A percentile compares a stretch with the other conserved stretches of the same genome.
Conservation (phyloP, 2,888 invertebrate genomes). For the Drosophila limbata region DNA sequence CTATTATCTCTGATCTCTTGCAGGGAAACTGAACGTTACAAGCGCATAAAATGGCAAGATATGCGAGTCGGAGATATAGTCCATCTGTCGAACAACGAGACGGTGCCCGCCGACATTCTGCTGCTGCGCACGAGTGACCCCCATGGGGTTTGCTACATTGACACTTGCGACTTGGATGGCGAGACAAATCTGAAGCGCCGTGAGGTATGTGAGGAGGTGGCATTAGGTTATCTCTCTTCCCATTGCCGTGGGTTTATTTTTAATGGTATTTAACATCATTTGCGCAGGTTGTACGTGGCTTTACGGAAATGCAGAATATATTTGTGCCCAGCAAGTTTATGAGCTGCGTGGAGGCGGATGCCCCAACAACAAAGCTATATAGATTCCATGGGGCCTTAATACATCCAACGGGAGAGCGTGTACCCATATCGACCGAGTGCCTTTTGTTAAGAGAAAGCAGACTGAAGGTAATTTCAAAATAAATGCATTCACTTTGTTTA, state of each 20-base stretch:
- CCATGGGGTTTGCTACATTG: constrained; percentile 95
- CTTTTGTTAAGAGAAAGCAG: constrained; percentile 96
- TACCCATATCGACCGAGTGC: constrained; percentile 95
- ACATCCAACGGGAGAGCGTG: constrained; percentile 91
- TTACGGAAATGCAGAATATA: constrained; percentile 87
- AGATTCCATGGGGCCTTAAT: constrained; percentile 96
- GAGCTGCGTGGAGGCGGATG: constrained; percentile 95
- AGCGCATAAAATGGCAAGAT: constrained; percentile 95
- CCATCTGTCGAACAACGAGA: constrained; percentile 97
- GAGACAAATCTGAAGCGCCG: constrained; percentile 98
- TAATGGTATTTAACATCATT: constrained; percentile 23
- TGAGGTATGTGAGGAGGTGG: constrained; percentile 86
- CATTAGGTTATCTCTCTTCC: constrained; percentile 10
- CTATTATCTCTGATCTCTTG: constrained; percentile 8
- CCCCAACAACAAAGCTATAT: constrained; percentile 98
- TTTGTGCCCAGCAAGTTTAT: constrained; percentile 93
- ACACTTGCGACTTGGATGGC: constrained; percentile 98
- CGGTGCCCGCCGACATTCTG: constrained; percentile 97
- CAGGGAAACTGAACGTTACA: constrained; percentile 93
- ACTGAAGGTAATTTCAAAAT: constrained; percentile 86
- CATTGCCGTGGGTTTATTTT: background rate
- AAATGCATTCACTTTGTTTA: background rate
- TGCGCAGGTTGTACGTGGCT: constrained; percentile 84
- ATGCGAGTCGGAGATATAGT: constrained; percentile 97
- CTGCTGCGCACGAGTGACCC: constrained; percentile 94